Conservation (phyloP, 2,797 vertebrate genomes). For the Pangasius mekongensis region DNA sequence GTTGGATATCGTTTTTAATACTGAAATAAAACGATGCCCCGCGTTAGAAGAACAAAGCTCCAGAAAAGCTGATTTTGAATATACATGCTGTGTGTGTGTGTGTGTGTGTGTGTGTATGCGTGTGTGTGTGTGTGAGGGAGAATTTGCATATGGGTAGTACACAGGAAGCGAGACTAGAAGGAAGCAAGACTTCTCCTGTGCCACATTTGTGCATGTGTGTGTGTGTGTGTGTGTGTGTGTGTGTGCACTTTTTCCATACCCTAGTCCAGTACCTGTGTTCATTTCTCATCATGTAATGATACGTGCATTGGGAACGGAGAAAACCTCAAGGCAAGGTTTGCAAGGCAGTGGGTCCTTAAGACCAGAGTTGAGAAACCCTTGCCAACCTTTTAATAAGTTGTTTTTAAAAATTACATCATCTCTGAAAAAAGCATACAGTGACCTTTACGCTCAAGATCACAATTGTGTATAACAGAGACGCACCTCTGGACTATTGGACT, state of each 20-base stretch:
- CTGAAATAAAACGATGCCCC: conserved; percentile 60
- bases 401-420: not conserved
- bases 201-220: not conserved
- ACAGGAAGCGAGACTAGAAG: not conserved
- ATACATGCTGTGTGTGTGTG: conserved; percentile 30
- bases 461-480: not conserved
- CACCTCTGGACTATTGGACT: not conserved
- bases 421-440: not conserved
- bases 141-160: not conserved
- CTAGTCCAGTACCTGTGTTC: not conserved
- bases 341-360: not conserved
- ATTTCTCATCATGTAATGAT: not conserved
- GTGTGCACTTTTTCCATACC: not conserved
- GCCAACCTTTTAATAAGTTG: not conserved
- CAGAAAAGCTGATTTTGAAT: conserved; percentile 56
- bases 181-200: not conserved
- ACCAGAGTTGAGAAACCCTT: not conserved
- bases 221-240: not conserved
- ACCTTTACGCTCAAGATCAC: not conserved
- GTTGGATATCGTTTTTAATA: conserved; percentile 63
- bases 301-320: not conserved
- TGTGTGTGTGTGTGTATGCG: conserved; percentile 19
- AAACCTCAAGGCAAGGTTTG: not conserved
- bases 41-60: conserved; percentile 57
- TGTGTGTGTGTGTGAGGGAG: not conserved